These are phyloP conservation scores for Hemicordylus capensis DNA, from an alignment of 2,113 vertebrate species.

Conservation along the genomic window DNA sequence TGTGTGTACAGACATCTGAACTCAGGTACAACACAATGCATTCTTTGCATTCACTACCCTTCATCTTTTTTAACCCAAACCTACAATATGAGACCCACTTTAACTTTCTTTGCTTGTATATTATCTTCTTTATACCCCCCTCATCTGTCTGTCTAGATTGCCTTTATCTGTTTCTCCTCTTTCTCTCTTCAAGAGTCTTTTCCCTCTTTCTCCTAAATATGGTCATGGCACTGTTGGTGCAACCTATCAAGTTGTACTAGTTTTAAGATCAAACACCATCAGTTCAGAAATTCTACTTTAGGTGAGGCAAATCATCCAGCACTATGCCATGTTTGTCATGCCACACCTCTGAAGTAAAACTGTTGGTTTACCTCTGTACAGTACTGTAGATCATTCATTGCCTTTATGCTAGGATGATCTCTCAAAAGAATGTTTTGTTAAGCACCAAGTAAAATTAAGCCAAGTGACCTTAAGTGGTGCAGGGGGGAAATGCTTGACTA, in stretches of 20 bases:
- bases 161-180: neutral
- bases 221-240: neutral
- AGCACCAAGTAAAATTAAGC: fast-evolving
- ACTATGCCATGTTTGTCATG: too few relatives aligned
- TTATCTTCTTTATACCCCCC: too few relatives aligned
- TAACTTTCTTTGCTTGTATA: too few relatives aligned
- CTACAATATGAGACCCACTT: too few relatives aligned
- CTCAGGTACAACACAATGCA: too few relatives aligned
- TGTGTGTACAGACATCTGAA: too few relatives aligned
- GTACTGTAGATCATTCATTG: neutral
- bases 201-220: neutral
- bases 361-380: neutral
- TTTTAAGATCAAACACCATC: neutral
- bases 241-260: neutral
- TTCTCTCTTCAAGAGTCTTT: too few relatives aligned
- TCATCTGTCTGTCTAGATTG: too few relatives aligned
- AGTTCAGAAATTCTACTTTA: neutral
- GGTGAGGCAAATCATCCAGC: neutral
- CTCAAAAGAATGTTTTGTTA: neutral
- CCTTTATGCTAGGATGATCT: neutral
- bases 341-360: neutral
- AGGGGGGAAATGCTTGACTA: too few relatives aligned
- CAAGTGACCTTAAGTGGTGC: too few relatives aligned
- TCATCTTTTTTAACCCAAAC: too few relatives aligned
- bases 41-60: too few relatives aligned